Evolutionary conservation across 1,140 invertebrate genomes (phyloP).

Genomic region (Oryzaephilus surinamensis): DNA sequence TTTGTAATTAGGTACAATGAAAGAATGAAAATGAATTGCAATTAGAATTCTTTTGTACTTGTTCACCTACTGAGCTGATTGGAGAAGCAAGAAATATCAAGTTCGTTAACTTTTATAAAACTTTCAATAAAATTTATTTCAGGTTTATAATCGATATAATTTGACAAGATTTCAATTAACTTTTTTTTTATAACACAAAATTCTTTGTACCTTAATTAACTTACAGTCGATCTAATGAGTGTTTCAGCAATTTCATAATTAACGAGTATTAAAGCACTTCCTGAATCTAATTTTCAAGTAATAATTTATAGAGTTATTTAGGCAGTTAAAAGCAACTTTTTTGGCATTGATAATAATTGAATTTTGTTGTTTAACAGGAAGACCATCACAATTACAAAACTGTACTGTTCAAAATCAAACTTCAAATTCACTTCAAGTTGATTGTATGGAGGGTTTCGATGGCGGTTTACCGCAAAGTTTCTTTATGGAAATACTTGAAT

Average conservation of each 20-base stretch:
- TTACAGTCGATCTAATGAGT: too few relatives aligned
- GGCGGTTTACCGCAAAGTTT: conserved; percentile 73
- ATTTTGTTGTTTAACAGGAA: conserved; percentile 45
- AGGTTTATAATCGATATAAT: too few relatives aligned
- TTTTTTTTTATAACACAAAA: neutral
- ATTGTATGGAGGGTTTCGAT: conserved; percentile 74
- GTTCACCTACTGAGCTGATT: conserved; percentile 17
- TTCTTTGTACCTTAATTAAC: neutral
- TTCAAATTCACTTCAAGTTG: conserved; percentile 64
- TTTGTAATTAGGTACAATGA: conserved; percentile 1
- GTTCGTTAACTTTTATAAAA: conserved; percentile 16
- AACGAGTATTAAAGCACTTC: neutral
- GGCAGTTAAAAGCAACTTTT: neutral
- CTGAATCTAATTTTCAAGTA: too few relatives aligned
- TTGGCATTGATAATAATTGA: neutral
- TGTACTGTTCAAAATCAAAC: conserved; percentile 84
- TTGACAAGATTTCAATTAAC: conserved; percentile 1
- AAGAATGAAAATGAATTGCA: conserved; percentile 13
- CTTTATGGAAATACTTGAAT: conserved; percentile 61
- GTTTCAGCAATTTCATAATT: neutral
- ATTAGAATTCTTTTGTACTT: conserved; percentile 17
- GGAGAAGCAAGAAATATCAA: conserved; percentile 24
- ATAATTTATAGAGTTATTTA: neutral
- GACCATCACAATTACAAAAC: conserved; percentile 76
- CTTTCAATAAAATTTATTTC: too few relatives aligned